These are phyloP conservation scores for Brachionus sp. DNA, from an alignment of 1,140 invertebrate species.

Conservation along the genomic window DNA sequence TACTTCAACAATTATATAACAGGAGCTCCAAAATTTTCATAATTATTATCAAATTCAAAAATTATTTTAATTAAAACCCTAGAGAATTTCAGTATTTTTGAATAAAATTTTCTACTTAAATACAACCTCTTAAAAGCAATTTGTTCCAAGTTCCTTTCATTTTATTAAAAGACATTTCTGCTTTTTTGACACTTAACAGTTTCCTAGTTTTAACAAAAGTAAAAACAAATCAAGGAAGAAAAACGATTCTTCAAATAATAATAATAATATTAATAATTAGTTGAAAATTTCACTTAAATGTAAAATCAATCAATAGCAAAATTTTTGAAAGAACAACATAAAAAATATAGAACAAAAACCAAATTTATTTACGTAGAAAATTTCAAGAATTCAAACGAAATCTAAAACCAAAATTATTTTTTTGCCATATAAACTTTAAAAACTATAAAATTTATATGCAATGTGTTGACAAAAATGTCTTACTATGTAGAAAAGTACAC, in stretches of 20 bases:
- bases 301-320: constrained; percentile 22
- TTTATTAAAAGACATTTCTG: not conserved
- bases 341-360: not conserved
- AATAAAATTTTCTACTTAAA: constrained; percentile 17
- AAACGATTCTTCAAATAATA: not conserved
- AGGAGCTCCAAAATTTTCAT: constrained; percentile 43
- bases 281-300: not conserved
- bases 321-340: not conserved
- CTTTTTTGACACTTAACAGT: not conserved
- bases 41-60: not conserved
- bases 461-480: too few relatives aligned
- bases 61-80: not conserved
- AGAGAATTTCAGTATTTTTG: not conserved
- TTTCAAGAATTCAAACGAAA: not conserved
- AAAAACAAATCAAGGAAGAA: not conserved
- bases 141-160: not conserved
- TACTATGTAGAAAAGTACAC: too few relatives aligned
- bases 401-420: not conserved
- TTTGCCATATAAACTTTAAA: not conserved
- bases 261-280: not conserved
- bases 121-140: not conserved
- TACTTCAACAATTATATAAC: constrained; percentile 44
- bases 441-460: not conserved
- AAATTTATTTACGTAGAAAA: not conserved
- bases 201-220: not conserved